Percentiles rank a stretch among this genome's conserved stretches.
These are phyloP conservation scores for Pachycephus smyrnensis DNA, from an alignment of 2,888 invertebrate species.

Conservation along the genomic window DNA sequence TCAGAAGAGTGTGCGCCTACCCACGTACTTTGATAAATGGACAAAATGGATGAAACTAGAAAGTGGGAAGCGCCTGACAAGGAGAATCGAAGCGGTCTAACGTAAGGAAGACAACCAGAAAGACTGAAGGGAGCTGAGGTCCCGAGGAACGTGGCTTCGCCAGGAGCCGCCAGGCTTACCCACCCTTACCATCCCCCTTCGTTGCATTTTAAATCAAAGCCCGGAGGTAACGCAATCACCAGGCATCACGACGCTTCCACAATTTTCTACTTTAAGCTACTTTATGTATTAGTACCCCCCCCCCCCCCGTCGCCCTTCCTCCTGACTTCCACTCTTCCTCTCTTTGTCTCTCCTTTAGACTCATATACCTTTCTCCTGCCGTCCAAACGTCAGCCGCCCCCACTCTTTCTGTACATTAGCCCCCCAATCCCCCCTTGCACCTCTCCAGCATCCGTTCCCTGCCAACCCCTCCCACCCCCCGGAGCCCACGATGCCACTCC, in stretches of 20 bases:
- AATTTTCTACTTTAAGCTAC: slow-evolving; percentile 68
- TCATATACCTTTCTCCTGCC: slow-evolving; percentile 1
- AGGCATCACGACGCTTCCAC: slow-evolving; percentile 68
- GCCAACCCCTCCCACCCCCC: background rate
- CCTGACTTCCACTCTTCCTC: slow-evolving; percentile 22
- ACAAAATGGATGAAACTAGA: background rate
- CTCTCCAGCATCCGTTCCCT: slow-evolving; percentile 1
- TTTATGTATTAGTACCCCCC: slow-evolving; percentile 65
- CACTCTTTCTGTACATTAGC: slow-evolving; percentile 5
- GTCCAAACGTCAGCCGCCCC: background rate
- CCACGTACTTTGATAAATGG: background rate
- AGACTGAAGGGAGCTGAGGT: background rate
- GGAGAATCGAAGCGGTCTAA: background rate
- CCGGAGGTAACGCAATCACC: slow-evolving; percentile 67
- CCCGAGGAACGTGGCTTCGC: slow-evolving; percentile 29
- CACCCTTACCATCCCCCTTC: slow-evolving; percentile 48
- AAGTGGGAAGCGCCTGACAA: background rate
- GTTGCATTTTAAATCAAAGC: slow-evolving; percentile 68
- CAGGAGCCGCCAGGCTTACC: slow-evolving; percentile 28
- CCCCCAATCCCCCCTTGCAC: slow-evolving; percentile 27
- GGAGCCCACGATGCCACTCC: background rate
- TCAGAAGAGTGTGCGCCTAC: background rate
- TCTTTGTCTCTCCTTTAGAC: slow-evolving; percentile 21
- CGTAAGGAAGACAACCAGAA: background rate
- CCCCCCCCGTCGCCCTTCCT: slow-evolving; percentile 4